Base-by-base conservation (phyloP, 2,113 vertebrate genomes). In the Brachypodius melanocephalos region DNA sequence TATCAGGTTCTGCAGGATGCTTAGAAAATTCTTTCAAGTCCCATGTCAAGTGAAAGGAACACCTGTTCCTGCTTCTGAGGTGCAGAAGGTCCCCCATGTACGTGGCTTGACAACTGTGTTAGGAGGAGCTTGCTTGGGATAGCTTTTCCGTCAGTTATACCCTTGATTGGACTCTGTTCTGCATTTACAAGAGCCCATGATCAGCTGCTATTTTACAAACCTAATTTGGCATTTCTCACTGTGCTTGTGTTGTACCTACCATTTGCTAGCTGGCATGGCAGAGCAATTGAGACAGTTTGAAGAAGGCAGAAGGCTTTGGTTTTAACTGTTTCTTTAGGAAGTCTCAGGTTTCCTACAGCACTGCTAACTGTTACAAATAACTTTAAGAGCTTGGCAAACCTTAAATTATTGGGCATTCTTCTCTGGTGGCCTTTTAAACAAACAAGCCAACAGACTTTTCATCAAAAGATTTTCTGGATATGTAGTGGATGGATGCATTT, bases 1-100 rank as follows among this genome's bases (percentile, higher is more conserved):
- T 40, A 0, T 75, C 24, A 57, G 32, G n/a, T 89, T 85, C 57
- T 84, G 28, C 22, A 36, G 34, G 19, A 29, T 81, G 43, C 43
- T 86, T 40, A 67, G 79, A 86, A 49, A 18, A 51, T 62, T 55
- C 52, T 57, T 79, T 72, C 32, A 46, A 17, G 43, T 62, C 49
- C 49, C 0, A 0, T 9, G 31, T 43, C 25, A 38, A 69, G 18
- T 46, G 51, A 42, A 74, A 51, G 45, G 3, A n/a, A 40, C 40
- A 31, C 22, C 19, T 61, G 32, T 28, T 66, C 17, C 20, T 62
- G 7, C 34, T 67, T 15, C 63, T 34, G 14, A 21, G 7, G 43
- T 34, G 38, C 24, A 49, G 40, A 59, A 78, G 17, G 34, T 46
- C 29, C n/a, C 29, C 42, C 15, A 1, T 26, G 14, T 13, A 6